These are phyloP conservation scores for Perca schrenkii DNA, from an alignment of 2,113 vertebrate species.

Conservation along the genomic window DNA sequence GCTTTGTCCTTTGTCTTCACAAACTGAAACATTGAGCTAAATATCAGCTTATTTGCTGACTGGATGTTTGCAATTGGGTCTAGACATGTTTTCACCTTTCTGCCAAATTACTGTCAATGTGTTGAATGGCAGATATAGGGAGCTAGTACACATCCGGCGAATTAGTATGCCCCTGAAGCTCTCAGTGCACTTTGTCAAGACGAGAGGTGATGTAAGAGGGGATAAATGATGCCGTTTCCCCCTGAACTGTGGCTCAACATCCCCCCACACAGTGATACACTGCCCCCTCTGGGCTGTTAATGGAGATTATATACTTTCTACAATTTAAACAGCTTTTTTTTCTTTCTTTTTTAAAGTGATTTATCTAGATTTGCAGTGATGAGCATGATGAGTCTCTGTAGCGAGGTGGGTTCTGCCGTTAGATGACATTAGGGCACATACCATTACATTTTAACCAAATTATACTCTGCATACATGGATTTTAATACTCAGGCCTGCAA, in stretches of 20 bases:
- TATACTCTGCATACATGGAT: not conserved
- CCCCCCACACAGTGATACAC: conserved; percentile 69
- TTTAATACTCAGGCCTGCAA: not conserved
- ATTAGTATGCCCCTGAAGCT: conserved; percentile 74
- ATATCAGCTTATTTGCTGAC: conserved; percentile 30
- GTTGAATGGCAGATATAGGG: conserved; percentile 68
- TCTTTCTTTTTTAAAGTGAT: conserved; percentile 10
- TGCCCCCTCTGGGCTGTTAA: conserved; percentile 79
- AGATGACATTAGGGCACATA: not conserved
- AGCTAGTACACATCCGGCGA: conserved; percentile 67
- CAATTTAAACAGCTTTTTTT: conserved; percentile 5
- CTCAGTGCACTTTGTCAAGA: conserved; percentile 72
- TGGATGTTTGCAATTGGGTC: conserved; percentile 23
- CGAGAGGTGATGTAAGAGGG: conserved; percentile 75
- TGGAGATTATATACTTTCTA: conserved; percentile 39
- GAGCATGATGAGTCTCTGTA: not conserved
- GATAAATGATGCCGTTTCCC: conserved; percentile 73
- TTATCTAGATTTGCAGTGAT: conserved; percentile 29
- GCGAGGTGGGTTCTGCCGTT: not conserved
- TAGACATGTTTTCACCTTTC: conserved; percentile 58
- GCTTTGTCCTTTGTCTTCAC: not conserved
- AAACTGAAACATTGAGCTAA: conserved; percentile 6
- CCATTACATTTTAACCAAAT: not conserved
- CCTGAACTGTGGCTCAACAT: conserved; percentile 60
- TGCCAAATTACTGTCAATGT: conserved; percentile 69